A percentile compares a stretch with the other conserved stretches of the same genome.
Evolutionary conservation across 2,797 vertebrate species (phyloP).

Genomic region (Ispidina picta): DNA sequence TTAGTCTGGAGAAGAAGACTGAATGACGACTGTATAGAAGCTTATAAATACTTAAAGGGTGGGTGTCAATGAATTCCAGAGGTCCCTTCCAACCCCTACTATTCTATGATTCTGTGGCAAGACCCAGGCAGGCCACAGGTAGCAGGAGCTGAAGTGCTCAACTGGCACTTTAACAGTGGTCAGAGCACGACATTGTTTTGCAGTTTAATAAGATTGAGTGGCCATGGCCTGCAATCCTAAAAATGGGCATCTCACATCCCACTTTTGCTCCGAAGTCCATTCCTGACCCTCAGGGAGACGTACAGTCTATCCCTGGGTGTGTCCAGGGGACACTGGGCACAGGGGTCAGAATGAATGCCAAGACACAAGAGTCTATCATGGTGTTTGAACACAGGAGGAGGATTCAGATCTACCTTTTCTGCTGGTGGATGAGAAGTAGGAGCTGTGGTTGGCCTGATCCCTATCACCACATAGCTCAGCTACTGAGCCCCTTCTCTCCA

Average conservation of each 20-base stretch:
- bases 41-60: too few relatives aligned
- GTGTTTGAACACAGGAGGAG: not conserved
- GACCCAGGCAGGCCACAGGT: not conserved
- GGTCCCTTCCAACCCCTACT: too few relatives aligned
- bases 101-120: not conserved
- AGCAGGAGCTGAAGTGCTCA: not conserved
- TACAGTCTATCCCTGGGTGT: not conserved
- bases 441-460: not conserved
- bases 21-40: too few relatives aligned
- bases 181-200: not conserved
- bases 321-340: not conserved
- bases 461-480: rapidly evolving
- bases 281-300: not conserved
- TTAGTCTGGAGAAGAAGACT: too few relatives aligned
- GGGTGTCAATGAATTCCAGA: too few relatives aligned
- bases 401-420: not conserved
- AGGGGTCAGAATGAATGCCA: not conserved
- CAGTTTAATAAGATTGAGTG: not conserved
- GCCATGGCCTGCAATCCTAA: not conserved
- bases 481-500: not conserved
- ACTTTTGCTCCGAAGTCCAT: not conserved
- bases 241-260: not conserved
- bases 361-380: rapidly evolving
- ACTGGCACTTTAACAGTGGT: rapidly evolving
- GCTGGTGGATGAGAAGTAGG: not conserved